Base-by-base conservation (phyloP, 2,888 invertebrate species). In the Aleiodes testaceus region DNA sequence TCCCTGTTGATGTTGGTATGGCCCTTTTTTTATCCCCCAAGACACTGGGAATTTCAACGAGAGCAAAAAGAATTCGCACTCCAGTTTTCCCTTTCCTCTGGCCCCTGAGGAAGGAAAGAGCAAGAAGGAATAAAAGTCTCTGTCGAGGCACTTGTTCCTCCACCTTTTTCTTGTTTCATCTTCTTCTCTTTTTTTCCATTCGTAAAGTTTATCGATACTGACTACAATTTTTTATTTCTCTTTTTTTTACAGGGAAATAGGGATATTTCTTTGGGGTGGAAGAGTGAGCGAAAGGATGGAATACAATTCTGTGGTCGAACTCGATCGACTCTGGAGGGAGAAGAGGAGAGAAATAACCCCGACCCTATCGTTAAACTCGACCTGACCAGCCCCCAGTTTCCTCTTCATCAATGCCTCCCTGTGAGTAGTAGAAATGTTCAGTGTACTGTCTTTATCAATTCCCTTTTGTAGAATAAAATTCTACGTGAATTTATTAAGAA, bases 81-180 rank as follows among this genome's bases (percentile, higher is more conserved):
- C 74, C 72, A 75, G 73, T 74, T 77, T 77, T 76, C 76, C 71
- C 76, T 77, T 76, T 77, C 76, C 7, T 72, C 65, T 68, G 75
- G 72, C 69, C 67, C 71, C 71, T 53, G 47, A 55, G 59, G 36
- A 45, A 36, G 44, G 36, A 45, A 61, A 59, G 52, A 26, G 26
- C 26, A 26, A 26, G 26, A 26, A 52, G 65, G 44, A 61, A 67
- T 63, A 49, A 44, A 59, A 36, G n/a, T 59, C 59, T 59, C 59
- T 6, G 14, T 12, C 36, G 52, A 55, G 14, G 59, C 66, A 45
- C 65, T 70, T 45, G 52, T 59, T 26, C 16, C 47, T 36, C 42
- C 53, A 49, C 69, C 70, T 61, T 50, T 65, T 53, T 55, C 66
- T 45, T 63, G 69, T 6, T 14, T 12, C 47, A 16, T 16, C 49